Evolutionary conservation across 2,888 invertebrate genomes (phyloP), one percentile per base, ranked within the genome.

Genomic region (Cartodere bifasciata): DNA sequence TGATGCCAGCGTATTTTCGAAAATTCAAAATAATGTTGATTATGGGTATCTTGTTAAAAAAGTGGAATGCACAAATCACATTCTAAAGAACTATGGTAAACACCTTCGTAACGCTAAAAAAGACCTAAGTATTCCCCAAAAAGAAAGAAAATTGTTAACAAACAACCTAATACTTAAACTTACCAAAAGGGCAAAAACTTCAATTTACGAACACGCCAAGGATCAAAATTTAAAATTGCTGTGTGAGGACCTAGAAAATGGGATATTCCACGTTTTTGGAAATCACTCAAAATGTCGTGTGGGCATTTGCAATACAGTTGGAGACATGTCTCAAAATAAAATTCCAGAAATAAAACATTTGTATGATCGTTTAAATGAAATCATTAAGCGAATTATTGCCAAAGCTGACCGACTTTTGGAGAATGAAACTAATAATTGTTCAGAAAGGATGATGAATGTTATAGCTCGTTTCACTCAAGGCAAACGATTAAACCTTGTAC

Each of bases 81-180:
- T 32, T 3, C 9, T 43, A 3, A 42, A 42, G 31, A 43, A 42
- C 33, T 42, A 39, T 32, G 41, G 40, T n/a, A 41, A 41, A 24
- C 16, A 30, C 5, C 23, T 41, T 7, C 12, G 20, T 13, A 32
- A 29, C 27, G 27, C 40, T n/a, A 41, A 38, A 27, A 30, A 23
- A 5, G 39, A 43, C 21, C 38, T 28, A 15, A 21, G 21, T 9
- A 25, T 34, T 3, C 16, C 28, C 20, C 5, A 28, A 6, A 2
- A 15, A 24, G 36, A 32, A 15, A 16, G 36, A 16, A 39, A 32
- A 28, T 16, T 37, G 5, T 3, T 22, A 10, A 23, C 14, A 22
- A 11, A 3, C 4, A 28, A 29, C 28, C 5, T 9, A 29, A 30
- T 30, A 14, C n/a, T 13, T 9, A 12, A 29, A 29, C 28, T 30